Evolutionary conservation across 2,113 vertebrate species (phyloP).

Genomic region (Acrocephalus kingi): DNA sequence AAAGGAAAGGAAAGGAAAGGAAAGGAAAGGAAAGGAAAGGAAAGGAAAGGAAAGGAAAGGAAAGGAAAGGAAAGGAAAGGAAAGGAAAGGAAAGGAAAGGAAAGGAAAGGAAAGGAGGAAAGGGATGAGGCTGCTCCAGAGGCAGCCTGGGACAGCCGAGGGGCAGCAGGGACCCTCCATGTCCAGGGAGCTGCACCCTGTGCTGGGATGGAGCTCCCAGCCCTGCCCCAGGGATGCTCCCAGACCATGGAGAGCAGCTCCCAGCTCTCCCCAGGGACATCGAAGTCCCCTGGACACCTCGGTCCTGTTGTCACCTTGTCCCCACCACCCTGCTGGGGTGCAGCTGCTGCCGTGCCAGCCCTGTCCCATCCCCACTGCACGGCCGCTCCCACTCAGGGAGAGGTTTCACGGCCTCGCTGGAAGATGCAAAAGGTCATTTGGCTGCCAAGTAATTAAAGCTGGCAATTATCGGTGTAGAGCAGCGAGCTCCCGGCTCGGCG

Average conservation of each 20-base stretch:
- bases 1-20: background rate
- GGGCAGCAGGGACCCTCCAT: background rate
- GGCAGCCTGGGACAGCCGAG: background rate
- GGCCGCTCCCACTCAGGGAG: background rate
- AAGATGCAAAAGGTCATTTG: conserved; percentile 28
- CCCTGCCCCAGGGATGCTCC: background rate
- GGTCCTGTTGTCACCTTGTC: background rate
- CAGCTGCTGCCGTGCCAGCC: rapidly evolving
- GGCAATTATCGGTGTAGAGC: background rate
- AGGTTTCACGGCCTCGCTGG: background rate
- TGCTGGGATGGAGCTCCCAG: background rate
- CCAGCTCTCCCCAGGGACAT: rapidly evolving
- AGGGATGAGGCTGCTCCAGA: background rate
- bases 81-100: too few species aligned
- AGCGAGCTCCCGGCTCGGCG: background rate
- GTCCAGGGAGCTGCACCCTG: background rate
- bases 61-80: too few species aligned
- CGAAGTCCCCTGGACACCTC: background rate
- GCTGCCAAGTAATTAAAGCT: conserved; percentile 34
- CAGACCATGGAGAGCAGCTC: too few species aligned
- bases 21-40: background rate
- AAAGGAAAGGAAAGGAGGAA: background rate
- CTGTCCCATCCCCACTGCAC: rapidly evolving
- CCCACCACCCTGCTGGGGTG: rapidly evolving
- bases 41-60: too few species aligned